These are phyloP conservation scores for Lasiommata megera DNA, from an alignment of 2,888 invertebrate genomes.

Conservation along the genomic window DNA sequence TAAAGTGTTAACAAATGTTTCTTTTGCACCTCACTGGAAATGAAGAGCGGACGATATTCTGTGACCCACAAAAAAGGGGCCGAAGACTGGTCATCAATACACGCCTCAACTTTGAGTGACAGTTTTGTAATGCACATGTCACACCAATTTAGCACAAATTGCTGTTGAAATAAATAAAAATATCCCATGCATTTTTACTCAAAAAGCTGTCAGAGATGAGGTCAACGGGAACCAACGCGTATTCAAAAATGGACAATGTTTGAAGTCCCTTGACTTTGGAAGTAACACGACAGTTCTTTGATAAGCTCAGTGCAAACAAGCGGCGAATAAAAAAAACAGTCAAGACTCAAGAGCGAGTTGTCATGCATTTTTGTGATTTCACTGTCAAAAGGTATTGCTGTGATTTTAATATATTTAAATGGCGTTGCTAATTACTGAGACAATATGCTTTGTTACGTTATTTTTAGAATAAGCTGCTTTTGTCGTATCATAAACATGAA, in stretches of 20 bases:
- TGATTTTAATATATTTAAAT: slow-evolving; percentile 11
- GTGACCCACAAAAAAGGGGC: slow-evolving; percentile 13
- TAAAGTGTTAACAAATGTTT: slow-evolving; percentile 32
- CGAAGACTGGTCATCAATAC: slow-evolving; percentile 16
- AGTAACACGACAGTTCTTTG: slow-evolving; percentile 40
- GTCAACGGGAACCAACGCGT: slow-evolving; percentile 9
- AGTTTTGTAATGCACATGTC: slow-evolving; percentile 3
- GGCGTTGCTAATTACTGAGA: slow-evolving; percentile 27
- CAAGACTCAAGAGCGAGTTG: slow-evolving; percentile 15
- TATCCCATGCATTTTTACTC: slow-evolving; percentile 11
- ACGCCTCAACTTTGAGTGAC: not conserved
- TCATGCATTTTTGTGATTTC: slow-evolving; percentile 24
- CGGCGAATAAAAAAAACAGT: slow-evolving; percentile 27
- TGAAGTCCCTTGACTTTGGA: slow-evolving; percentile 34
- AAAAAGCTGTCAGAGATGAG: slow-evolving; percentile 2
- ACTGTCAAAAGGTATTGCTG: slow-evolving; percentile 13
- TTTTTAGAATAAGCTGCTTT: not conserved
- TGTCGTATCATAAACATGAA: no score
- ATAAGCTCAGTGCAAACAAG: slow-evolving; percentile 37
- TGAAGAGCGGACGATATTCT: slow-evolving; percentile 17
- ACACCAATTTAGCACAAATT: slow-evolving; percentile 7
- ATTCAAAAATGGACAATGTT: slow-evolving; percentile 30
- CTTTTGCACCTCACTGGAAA: slow-evolving; percentile 29
- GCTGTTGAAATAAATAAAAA: slow-evolving; percentile 11
- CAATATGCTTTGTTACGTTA: slow-evolving; percentile 15